Conservation (phyloP, 1,140 invertebrate species). For the Heterodera carotae region DNA sequence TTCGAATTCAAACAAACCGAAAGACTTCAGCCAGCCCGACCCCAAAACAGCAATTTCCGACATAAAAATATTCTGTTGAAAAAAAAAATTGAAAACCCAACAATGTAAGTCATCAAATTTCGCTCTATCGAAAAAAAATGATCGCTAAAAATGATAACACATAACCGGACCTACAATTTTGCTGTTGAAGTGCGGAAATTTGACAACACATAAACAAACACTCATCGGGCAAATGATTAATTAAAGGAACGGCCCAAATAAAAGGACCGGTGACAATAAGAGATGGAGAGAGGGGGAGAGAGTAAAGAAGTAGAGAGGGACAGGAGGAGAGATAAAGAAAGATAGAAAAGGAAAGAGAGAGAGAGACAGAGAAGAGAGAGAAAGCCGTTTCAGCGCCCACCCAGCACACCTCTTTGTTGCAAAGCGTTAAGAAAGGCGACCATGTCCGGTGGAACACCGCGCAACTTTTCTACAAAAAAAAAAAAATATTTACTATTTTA, state of each 20-base stretch:
- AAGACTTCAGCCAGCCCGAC: too few relatives aligned
- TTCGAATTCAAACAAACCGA: too few relatives aligned
- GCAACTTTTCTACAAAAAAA: slow-evolving; percentile 41
- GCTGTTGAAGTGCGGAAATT: not conserved
- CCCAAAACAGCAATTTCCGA: too few relatives aligned
- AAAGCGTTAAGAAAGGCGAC: slow-evolving; percentile 41
- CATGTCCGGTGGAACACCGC: slow-evolving; percentile 49
- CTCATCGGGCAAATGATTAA: not conserved
- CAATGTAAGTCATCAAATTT: too few relatives aligned
- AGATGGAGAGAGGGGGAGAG: not conserved
- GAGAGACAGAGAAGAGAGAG: too few relatives aligned
- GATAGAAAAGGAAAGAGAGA: too few relatives aligned
- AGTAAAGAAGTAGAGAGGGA: too few relatives aligned
- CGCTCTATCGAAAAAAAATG: too few relatives aligned
- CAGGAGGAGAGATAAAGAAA: not conserved
- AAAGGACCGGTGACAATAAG: too few relatives aligned
- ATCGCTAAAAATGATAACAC: not conserved
- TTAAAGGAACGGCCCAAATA: not conserved
- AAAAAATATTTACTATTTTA: too few relatives aligned
- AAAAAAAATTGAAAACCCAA: too few relatives aligned
- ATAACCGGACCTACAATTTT: not conserved
- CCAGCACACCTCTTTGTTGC: slow-evolving; percentile 30
- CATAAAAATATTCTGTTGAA: too few relatives aligned
- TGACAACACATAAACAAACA: not conserved
- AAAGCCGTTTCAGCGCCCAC: not conserved